Percentiles rank a stretch among this genome's conserved stretches.
These are phyloP conservation scores for Apogon hyalosoma DNA, from an alignment of 2,797 vertebrate species.

Conservation along the genomic window DNA sequence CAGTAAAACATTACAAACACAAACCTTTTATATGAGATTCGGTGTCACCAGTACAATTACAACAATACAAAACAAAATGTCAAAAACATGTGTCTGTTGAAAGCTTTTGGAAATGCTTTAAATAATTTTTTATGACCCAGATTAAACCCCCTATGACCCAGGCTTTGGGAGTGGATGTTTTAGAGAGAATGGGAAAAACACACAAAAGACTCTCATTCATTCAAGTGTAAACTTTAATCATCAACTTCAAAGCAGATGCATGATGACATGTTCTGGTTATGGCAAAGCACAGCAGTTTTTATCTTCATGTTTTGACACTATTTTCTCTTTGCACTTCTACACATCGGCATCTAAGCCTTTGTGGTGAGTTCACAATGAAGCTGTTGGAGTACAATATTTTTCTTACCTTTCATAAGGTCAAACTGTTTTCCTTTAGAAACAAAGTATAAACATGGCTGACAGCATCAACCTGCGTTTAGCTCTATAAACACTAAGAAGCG, in stretches of 20 bases:
- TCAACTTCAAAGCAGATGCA: slow-evolving; percentile 66
- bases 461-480: slow-evolving; percentile 35
- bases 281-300: slow-evolving; percentile 57
- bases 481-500: slow-evolving; percentile 62
- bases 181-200: neutral
- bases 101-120: too few species aligned
- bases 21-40: too few species aligned
- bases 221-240: slow-evolving; percentile 84
- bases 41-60: too few species aligned
- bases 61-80: too few species aligned
- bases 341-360: slow-evolving; percentile 19
- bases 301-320: slow-evolving; percentile 24
- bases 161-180: too few species aligned
- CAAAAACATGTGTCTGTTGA: too few species aligned
- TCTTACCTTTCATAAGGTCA: slow-evolving; percentile 19
- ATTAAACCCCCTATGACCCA: too few species aligned
- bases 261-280: slow-evolving; percentile 61
- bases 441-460: slow-evolving; percentile 33
- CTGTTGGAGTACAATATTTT: slow-evolving; percentile 11
- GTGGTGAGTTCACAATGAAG: slow-evolving; percentile 26
- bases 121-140: too few species aligned
- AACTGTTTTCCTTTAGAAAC: slow-evolving; percentile 52
- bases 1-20: too few species aligned
- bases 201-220: slow-evolving; percentile 16
- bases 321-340: slow-evolving; percentile 18